Percentiles rank a stretch among this genome's conserved stretches.
These are phyloP conservation scores for Prolemur simus DNA, from an alignment of 2,113 vertebrate species.

Conservation along the genomic window DNA sequence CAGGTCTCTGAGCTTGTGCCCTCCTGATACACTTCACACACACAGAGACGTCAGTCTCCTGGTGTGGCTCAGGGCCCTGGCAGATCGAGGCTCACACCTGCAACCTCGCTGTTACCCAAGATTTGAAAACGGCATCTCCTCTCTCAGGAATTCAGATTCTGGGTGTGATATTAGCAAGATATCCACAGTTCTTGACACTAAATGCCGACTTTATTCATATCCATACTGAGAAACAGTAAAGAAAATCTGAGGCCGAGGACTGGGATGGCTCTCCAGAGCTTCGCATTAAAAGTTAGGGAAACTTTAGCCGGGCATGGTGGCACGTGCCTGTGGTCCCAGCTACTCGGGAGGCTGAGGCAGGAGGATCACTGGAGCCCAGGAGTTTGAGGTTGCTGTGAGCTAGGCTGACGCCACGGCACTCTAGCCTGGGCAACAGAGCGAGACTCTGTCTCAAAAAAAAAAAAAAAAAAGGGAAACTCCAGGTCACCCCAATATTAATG, in stretches of 20 bases:
- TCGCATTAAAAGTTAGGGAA: background rate
- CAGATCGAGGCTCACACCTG: background rate
- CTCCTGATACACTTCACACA: background rate
- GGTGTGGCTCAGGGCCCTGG: background rate
- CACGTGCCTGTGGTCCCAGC: too few species aligned
- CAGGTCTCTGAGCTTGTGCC: background rate
- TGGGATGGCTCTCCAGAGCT: background rate
- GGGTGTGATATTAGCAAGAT: background rate
- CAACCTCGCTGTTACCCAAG: background rate
- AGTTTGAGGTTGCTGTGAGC: too few species aligned
- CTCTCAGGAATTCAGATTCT: background rate
- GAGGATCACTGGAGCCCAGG: too few species aligned
- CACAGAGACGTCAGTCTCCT: background rate
- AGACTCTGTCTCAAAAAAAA: too few species aligned
- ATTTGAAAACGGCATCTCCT: background rate
- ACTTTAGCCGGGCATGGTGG: background rate
- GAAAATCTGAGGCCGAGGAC: slow-evolving; percentile 56
- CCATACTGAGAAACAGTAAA: background rate
- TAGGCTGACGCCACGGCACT: too few species aligned
- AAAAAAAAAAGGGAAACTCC: background rate
- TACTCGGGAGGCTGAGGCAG: too few species aligned
- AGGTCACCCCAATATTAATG: background rate
- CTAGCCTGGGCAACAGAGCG: too few species aligned
- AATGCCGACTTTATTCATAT: background rate
- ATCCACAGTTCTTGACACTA: background rate